Evolutionary conservation across 2,797 vertebrate species (phyloP).

Genomic region (Perodicticus potto): DNA sequence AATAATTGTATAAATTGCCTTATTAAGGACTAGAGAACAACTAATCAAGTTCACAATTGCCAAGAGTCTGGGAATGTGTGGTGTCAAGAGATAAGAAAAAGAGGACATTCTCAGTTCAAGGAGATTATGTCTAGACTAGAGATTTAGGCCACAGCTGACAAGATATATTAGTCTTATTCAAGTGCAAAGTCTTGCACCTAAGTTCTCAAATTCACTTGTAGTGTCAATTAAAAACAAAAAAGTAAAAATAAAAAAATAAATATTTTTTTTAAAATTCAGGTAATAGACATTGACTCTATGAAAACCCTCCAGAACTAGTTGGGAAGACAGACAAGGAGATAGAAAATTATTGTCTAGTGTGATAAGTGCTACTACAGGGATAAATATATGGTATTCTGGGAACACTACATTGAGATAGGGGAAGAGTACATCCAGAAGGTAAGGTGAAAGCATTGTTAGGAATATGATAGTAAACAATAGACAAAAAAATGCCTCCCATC

Average conservation of each 20-base stretch:
- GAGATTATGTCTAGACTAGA: not conserved
- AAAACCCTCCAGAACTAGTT: not conserved
- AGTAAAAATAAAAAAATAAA: not conserved
- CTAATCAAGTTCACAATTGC: not conserved
- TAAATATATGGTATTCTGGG: not conserved
- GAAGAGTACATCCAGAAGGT: not conserved
- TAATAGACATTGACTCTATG: not conserved
- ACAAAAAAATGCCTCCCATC: not conserved
- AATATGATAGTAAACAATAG: not conserved
- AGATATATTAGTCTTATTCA: slow-evolving; percentile 13
- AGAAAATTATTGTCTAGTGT: not conserved
- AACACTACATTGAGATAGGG: not conserved
- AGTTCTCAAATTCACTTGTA: not conserved
- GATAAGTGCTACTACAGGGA: not conserved
- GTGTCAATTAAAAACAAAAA: not conserved
- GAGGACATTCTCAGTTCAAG: not conserved
- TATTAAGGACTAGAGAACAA: not conserved
- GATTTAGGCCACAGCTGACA: not conserved
- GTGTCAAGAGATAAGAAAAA: not conserved
- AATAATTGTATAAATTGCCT: slow-evolving; percentile 17
- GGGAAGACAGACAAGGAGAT: not conserved
- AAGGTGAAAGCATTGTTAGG: not conserved
- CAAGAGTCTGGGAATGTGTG: not conserved
- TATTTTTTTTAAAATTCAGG: not conserved
- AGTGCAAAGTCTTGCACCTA: not conserved